phyloP scores from a whole-genome alignment of 2,113 vertebrate genomes.

The Amblyornis subalaris region DNA sequence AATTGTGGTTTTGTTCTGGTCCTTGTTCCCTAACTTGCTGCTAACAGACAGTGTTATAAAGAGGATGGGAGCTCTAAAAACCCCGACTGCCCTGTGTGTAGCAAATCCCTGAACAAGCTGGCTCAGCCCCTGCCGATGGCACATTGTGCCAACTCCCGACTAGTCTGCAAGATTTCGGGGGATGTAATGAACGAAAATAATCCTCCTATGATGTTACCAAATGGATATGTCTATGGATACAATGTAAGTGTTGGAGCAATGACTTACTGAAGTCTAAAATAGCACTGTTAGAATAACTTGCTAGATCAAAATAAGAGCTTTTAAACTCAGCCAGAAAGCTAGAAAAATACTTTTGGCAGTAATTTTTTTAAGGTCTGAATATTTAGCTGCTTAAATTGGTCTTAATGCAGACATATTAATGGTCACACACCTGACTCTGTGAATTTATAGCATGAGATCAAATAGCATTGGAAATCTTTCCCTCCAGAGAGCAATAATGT shows the following conservation, averaged over 20 bases:
- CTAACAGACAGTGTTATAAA: conserved; percentile 95
- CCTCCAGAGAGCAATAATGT: neutral
- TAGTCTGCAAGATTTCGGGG: conserved; percentile 98
- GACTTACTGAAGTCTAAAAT: neutral
- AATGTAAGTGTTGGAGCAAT: conserved; percentile 80
- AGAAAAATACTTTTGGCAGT: neutral
- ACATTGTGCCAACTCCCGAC: conserved; percentile 96
- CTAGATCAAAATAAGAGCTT: neutral
- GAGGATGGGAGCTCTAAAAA: conserved; percentile 97
- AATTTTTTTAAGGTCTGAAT: neutral
- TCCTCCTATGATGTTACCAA: conserved; percentile 99
- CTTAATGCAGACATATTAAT: neutral
- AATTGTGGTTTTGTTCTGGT: neutral
- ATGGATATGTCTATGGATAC: conserved; percentile 98
- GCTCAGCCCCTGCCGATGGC: conserved; percentile 98
- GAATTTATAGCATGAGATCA: neutral
- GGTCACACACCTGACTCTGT: neutral
- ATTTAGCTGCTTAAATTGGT: neutral
- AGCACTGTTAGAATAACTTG: neutral
- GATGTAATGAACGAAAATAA: conserved; percentile 99
- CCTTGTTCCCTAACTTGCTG: conserved; percentile 60
- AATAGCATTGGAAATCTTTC: neutral
- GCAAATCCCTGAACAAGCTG: conserved; percentile 97
- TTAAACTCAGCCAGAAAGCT: neutral
- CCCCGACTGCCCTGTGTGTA: conserved; percentile 98